phyloP scores from a whole-genome alignment of 2,113 vertebrate species.

The Odocoileus virginianus region DNA sequence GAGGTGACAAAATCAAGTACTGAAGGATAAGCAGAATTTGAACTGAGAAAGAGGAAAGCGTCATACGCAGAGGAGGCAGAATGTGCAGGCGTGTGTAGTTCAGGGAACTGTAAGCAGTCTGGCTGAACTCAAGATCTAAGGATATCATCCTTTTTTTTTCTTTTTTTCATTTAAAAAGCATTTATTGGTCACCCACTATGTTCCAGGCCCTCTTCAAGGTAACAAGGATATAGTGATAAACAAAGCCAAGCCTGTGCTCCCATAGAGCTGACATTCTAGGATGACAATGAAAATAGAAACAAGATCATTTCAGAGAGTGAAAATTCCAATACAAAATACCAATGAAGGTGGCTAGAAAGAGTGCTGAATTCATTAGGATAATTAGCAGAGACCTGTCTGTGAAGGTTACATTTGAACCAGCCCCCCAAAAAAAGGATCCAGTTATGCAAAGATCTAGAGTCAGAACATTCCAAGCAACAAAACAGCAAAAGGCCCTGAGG shows the following conservation, averaged over 20 bases:
- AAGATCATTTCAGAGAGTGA: not conserved
- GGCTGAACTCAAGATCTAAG: not conserved
- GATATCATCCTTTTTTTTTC: not conserved
- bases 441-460: not conserved
- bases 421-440: not conserved
- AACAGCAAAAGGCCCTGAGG: not conserved
- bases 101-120: not conserved
- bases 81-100: not conserved
- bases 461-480: not conserved
- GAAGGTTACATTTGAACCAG: not conserved
- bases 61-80: not conserved
- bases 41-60: not conserved
- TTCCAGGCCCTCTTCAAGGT: not conserved
- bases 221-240: not conserved
- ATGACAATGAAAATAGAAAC: slow-evolving; percentile 21
- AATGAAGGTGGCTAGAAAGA: not conserved
- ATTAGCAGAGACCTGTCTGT: not conserved
- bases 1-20: not conserved
- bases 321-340: not conserved
- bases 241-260: not conserved
- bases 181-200: not conserved
- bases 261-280: not conserved
- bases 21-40: not conserved
- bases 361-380: not conserved
- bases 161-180: not conserved